These are phyloP conservation scores for Spatula clypeata DNA, from an alignment of 2,797 vertebrate genomes.

Conservation along the genomic window DNA sequence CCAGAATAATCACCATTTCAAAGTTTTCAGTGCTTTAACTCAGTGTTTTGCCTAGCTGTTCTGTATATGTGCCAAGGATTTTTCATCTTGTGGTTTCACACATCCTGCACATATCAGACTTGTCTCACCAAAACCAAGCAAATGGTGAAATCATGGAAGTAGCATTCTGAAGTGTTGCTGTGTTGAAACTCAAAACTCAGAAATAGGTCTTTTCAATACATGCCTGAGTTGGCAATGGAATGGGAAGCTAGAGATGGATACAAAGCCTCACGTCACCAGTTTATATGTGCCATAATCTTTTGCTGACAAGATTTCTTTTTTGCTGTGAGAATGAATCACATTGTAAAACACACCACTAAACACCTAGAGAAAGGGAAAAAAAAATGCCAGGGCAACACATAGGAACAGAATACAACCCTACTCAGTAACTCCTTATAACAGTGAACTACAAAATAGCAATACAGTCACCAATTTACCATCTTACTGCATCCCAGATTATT, in stretches of 20 bases:
- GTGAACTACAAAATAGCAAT: not conserved
- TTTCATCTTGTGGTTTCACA: not conserved
- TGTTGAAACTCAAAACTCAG: not conserved
- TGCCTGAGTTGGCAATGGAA: not conserved
- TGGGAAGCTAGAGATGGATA: not conserved
- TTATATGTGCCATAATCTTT: not conserved
- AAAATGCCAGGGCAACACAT: not conserved
- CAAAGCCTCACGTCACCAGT: not conserved
- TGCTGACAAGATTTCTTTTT: not conserved
- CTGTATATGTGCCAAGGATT: accelerated
- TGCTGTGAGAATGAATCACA: not conserved
- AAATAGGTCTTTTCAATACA: not conserved
- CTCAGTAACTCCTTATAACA: not conserved
- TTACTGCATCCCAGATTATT: not conserved
- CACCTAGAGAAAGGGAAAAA: not conserved
- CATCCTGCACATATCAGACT: not conserved
- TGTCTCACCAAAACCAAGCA: not conserved
- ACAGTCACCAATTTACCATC: not conserved
- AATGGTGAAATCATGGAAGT: not conserved
- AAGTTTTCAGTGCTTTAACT: not conserved
- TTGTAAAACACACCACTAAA: not conserved
- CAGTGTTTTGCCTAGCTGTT: not conserved
- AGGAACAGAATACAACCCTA: not conserved
- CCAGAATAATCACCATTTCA: not conserved
- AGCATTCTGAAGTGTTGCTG: not conserved